Base-by-base conservation (phyloP, 2,113 vertebrate genomes). In the Muntiacus reevesi region DNA sequence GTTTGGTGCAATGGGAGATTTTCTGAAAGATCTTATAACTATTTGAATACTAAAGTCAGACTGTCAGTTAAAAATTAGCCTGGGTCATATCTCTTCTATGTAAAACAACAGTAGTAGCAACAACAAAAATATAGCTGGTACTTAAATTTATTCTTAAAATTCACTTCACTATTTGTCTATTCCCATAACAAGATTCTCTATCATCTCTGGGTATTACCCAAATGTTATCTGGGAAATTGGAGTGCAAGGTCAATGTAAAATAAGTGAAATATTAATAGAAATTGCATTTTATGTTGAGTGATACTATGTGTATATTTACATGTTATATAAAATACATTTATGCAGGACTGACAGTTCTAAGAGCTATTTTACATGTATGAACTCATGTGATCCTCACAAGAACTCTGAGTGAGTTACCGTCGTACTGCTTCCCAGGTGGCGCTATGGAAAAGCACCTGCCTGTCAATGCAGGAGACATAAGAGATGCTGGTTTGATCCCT, bases 381-480 rank as follows among this genome's bases (percentile, higher is more conserved):
- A 59, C 2, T 71, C 27, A 36, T 12, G 9, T 17, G 50, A 30
- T 23, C 47, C 6, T 85, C 57, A n/a, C 11, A 36, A 28, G 16
- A 23, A 64, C 64, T n/a, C 79, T 43, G 25, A 52, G 12, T 28
- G 64, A 45, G 27, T 67, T 10, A 12, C 4, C 40, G 1, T 12
- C 6, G 0, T 1, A 57, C n/a, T 13, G 1, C 2, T 27, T 43
- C 40, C 71, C 40, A 43, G 40, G 12, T 27, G 36, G 12, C 1
- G 3, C 40, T 76, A 14, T 27, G 40, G 23, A 43, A 27, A 43
- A 76, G 23, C 21, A 43, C 36, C 71, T 14, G 12, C 23, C 71
- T 76, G 23, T 27, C 40, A 14, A 43, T 14, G 23, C 71, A 43
- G 71, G 40, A 76, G 12, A 43, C 36, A 74, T 3, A 71, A 71